Percentiles rank a stretch among this genome's conserved stretches.
phyloP scores from a whole-genome alignment of 2,797 vertebrate genomes.

The Monodelphis domestica region DNA sequence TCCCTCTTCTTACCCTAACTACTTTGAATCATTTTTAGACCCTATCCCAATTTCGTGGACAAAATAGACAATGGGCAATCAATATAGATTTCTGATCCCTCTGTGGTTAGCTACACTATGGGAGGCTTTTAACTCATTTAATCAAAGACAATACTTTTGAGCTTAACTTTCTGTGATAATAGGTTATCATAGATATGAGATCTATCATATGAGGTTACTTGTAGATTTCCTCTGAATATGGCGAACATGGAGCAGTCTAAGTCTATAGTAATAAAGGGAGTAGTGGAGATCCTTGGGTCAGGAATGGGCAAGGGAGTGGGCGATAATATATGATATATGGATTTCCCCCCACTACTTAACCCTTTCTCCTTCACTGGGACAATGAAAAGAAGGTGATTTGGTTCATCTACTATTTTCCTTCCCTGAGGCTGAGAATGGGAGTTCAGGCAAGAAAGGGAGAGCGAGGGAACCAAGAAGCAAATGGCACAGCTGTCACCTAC shows the following conservation, averaged over 20 bases:
- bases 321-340: background rate
- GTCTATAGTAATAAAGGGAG: background rate
- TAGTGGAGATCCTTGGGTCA: background rate
- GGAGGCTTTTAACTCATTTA: background rate
- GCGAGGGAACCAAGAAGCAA: background rate
- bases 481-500: background rate
- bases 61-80: background rate
- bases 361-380: background rate
- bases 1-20: background rate
- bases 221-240: no score
- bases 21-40: background rate
- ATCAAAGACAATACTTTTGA: background rate
- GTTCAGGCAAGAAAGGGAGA: background rate
- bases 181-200: no score
- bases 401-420: background rate
- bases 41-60: background rate
- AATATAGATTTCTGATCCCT: background rate
- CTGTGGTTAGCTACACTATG: background rate
- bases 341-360: background rate
- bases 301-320: background rate
- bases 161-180: background rate
- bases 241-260: background rate
- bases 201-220: background rate
- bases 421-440: background rate
- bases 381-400: background rate